Evolutionary conservation across 2,113 vertebrate genomes (phyloP).

Genomic region (cat (Felis catus)): F.catus_Fca126_mat1.0 CM031417.1:110357001-110357500

Average conservation of each 20-base stretch:
- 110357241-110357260: not conserved
- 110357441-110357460: not conserved
- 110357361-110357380: not conserved
- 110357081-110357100: not conserved
- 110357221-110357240: not conserved
- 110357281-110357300: not conserved
- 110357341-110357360: not conserved
- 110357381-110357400: not conserved
- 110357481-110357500: not conserved
- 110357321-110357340: not conserved
- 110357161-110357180: not conserved
- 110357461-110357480: not conserved
- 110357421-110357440: not conserved
- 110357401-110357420: conserved; percentile 33
- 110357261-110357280: not conserved
- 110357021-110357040: not conserved
- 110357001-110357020: not conserved
- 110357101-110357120: not conserved
- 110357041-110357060: not conserved
- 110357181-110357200: not conserved
- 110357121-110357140: not conserved
- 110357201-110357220: not conserved
- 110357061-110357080: not conserved
- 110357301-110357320: conserved; percentile 13
- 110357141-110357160: not conserved